Evolutionary conservation across 2,888 invertebrate species (phyloP).

Genomic region (Himalopsyche japonica): DNA sequence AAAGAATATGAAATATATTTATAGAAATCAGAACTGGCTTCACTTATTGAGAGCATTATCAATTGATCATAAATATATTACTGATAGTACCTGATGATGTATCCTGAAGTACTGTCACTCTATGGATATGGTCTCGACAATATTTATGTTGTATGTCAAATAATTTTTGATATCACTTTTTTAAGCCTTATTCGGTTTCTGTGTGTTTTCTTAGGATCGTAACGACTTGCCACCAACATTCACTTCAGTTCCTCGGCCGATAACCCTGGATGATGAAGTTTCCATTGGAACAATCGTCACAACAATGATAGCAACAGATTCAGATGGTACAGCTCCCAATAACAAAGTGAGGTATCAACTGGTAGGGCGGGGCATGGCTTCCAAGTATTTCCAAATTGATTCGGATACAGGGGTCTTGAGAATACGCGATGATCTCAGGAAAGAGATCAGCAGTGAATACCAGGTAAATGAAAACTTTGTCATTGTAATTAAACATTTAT

Average conservation of each 20-base stretch:
- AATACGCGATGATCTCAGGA: constrained; percentile 81
- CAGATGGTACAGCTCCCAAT: constrained; percentile 83
- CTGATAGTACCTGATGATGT: no score
- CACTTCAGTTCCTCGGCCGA: constrained; percentile 78
- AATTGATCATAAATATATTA: no score
- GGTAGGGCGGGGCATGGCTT: constrained; percentile 78
- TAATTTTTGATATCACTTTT: neutral
- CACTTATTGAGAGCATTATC: no score
- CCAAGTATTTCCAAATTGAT: constrained; percentile 86
- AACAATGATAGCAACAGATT: constrained; percentile 78
- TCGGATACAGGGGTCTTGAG: constrained; percentile 79
- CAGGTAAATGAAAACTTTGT: constrained; percentile 58
- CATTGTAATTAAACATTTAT: neutral
- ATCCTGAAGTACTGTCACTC: no score
- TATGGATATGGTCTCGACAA: no score
- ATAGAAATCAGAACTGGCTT: no score
- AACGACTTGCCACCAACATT: constrained; percentile 90
- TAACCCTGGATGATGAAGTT: constrained; percentile 81
- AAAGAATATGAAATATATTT: no score
- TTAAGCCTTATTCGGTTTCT: neutral
- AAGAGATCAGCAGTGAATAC: constrained; percentile 86
- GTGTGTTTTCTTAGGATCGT: constrained; percentile 64
- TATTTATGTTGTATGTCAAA: no score
- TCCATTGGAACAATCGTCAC: constrained; percentile 80
- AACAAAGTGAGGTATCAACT: constrained; percentile 79